phyloP scores from a whole-genome alignment of 1,140 invertebrate species.

The Heliothis virescens region DNA sequence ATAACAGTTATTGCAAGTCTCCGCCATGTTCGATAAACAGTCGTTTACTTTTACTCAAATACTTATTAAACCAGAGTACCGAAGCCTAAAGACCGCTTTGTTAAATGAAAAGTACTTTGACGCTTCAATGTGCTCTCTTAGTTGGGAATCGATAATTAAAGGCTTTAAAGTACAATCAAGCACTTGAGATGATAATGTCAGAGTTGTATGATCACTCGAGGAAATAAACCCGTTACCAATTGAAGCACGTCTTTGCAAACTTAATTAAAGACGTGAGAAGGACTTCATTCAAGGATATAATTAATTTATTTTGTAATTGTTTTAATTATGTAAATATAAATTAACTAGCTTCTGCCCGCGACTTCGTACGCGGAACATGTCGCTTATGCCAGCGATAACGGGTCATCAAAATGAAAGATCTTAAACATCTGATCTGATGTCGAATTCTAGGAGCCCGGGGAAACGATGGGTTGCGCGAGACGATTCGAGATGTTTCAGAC shows the following conservation, averaged over 20 bases:
- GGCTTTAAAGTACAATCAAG: constrained; percentile 30
- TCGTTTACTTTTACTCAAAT: constrained; percentile 44
- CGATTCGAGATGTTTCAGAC: too few relatives aligned
- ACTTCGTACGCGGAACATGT: too few relatives aligned
- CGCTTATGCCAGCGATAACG: too few relatives aligned
- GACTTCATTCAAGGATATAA: background rate
- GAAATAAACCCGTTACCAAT: constrained; percentile 31
- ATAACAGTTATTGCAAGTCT: constrained; percentile 12
- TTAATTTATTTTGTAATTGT: constrained; percentile 27
- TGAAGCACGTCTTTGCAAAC: constrained; percentile 1
- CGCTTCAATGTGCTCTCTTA: constrained; percentile 31
- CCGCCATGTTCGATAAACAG: constrained; percentile 28
- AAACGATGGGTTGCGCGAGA: too few relatives aligned
- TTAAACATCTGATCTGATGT: too few relatives aligned
- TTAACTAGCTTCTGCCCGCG: too few relatives aligned
- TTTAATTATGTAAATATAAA: background rate
- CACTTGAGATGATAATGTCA: constrained; percentile 25
- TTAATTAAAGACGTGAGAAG: constrained; percentile 21
- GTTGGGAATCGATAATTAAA: constrained; percentile 40
- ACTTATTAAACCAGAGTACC: constrained; percentile 41
- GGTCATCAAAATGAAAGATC: too few relatives aligned
- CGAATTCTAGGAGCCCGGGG: too few relatives aligned
- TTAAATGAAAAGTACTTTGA: constrained; percentile 42
- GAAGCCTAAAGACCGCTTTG: constrained; percentile 34
- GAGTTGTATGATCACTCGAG: constrained; percentile 32